Conservation (phyloP, 2,113 vertebrate genomes). For the Sorex araneus region DNA sequence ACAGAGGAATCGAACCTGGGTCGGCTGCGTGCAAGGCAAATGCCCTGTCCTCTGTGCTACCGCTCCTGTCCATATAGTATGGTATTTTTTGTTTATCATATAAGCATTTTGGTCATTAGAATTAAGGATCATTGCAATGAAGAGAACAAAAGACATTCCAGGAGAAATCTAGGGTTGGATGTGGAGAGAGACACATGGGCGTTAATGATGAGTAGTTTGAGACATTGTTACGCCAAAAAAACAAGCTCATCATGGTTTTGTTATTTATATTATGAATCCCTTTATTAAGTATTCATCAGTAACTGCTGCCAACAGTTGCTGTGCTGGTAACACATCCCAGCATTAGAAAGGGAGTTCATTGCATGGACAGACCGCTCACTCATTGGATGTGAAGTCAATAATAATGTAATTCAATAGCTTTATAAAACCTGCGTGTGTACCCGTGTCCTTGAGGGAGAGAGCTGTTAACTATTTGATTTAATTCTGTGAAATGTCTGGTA, state of each 20-base stretch:
- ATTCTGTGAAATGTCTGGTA: slow-evolving; percentile 1
- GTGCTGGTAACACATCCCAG: background rate
- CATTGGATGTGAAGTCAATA: background rate
- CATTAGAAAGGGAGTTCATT: background rate
- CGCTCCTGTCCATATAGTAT: no score
- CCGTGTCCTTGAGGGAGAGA: background rate
- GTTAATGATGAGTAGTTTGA: no score
- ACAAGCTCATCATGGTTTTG: no score
- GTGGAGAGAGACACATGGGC: no score
- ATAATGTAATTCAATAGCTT: background rate
- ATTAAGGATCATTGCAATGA: background rate
- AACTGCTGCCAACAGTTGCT: background rate
- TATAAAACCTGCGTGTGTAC: background rate
- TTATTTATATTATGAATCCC: no score
- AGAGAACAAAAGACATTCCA: background rate
- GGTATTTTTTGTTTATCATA: background rate
- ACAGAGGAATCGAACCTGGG: no score
- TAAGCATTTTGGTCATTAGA: background rate
- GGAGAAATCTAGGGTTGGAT: no score
- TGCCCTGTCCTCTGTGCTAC: no score
- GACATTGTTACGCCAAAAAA: no score
- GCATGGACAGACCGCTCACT: background rate
- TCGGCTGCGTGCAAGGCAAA: no score
- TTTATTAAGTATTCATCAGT: background rate
- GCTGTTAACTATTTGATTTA: background rate